Evolutionary conservation across 2,113 vertebrate genomes (phyloP), one percentile per base, ranked within the genome.

Genomic region (Mellivora capensis): DNA sequence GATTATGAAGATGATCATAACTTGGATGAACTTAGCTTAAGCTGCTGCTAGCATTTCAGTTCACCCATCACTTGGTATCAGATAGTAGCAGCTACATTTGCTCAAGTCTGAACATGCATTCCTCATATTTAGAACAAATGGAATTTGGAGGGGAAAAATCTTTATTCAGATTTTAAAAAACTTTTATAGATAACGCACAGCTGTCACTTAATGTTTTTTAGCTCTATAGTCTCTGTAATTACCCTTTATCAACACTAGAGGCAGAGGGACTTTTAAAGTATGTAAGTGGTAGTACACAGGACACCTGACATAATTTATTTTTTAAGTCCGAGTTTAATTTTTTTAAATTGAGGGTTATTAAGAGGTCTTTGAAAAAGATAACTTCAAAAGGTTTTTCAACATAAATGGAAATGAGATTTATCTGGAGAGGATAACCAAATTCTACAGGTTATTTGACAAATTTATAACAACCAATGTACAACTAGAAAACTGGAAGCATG

Each of bases 341-440:
- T 23, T 84, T 74, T 61, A 27, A 89, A 57, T 14, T 21, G 64
- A 72, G 13, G 25, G 37, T 90, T 97, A 18, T 92, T 89, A 87
- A 86, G 67, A 94, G 79, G 69, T 67, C 76, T 97, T 96, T 96
- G 87, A 91, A 97, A 93, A 64, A 84, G 47, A 31, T 80, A 89
- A 97, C 87, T 96, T 96, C 92, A 96, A 96, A 91, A 97, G 21
- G 4, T 6, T 91, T 9, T 93, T 97, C 90, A 97, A 80, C 62
- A 96, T 94, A 97, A 95, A 92, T 96, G 93, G 93, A 97, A 97
- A 96, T 81, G 80, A 98, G 76, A 97, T 97, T 91, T 94, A 82
- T 82, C 77, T 90, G 27, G n/a, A 89, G 31, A n/a, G 96, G 42
- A 95, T 92, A 39, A 71, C 25, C 44, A 89, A 90, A 94, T 93